phyloP scores from a whole-genome alignment of 2,888 invertebrate genomes.

The Chesias legatella region DNA sequence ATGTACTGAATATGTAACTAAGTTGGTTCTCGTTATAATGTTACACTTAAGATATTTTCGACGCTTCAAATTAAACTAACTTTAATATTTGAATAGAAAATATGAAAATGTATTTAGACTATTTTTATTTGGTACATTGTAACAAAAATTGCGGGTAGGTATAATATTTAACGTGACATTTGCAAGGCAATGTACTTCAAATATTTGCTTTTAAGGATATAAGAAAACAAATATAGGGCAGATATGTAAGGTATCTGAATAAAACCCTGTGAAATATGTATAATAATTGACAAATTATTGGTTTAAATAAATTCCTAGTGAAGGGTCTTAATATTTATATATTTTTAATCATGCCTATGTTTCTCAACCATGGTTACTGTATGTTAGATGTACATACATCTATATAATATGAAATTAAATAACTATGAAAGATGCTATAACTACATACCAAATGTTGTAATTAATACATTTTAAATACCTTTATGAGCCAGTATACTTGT shows the following conservation, averaged over 20 bases:
- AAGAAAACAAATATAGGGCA: conserved; percentile 15
- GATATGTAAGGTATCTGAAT: conserved; percentile 57
- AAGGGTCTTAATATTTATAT: conserved; percentile 40
- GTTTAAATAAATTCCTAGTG: conserved; percentile 58
- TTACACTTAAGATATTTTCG: conserved; percentile 3
- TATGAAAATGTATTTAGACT: not conserved
- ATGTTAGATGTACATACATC: no score
- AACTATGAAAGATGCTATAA: no score
- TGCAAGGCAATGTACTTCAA: no score
- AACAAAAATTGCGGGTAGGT: no score
- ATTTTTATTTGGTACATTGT: not conserved
- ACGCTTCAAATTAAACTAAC: conserved; percentile 4
- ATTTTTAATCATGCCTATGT: no score
- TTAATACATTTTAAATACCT: no score
- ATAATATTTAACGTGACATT: no score
- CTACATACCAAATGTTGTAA: no score
- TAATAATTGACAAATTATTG: conserved; percentile 74
- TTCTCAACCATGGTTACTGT: no score
- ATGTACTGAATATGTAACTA: not conserved
- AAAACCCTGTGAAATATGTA: conserved; percentile 70
- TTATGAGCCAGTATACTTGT: no score
- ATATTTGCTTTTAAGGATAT: not conserved
- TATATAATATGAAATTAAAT: no score
- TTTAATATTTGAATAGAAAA: not conserved
- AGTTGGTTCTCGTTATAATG: conserved; percentile 14